Evolutionary conservation across 2,113 vertebrate species (phyloP), one percentile per base, ranked within the genome.

Genomic region (Oryzias woworae): DNA sequence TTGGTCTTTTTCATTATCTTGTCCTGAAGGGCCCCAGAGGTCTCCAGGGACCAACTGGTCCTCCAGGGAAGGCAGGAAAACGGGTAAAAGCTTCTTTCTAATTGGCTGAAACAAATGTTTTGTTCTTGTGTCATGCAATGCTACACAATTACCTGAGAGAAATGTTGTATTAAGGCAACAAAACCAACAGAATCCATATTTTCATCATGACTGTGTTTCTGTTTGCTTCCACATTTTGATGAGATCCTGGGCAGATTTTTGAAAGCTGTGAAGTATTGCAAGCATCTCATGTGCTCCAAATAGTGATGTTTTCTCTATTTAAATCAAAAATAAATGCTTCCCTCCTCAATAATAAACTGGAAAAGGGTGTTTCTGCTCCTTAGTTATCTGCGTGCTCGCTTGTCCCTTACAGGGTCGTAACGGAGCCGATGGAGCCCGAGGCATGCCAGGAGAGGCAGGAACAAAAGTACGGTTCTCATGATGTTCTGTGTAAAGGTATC

Each of bases 361-460:
- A 47, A 10, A 54, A 26, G 61, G 53, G 47, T 42, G 20, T 47
- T 66, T 70, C 4, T 1, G 18, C 14, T 20, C 20, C 1, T 20
- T 20, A 28, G 3, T 6, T 2, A 4, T 48, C 7, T n/a, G 17
- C 8, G 46, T 20, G 45, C 16, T 23, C 5, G n/a, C 23, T 23
- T 72, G 5, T 72, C 58, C 77, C 17, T 28, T 64, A 14, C 75
- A 99, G 97, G 97, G 97, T 65, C 96, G 96, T 18, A 90, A 95
- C 2, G 97, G 97, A 78, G 92, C 95, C 23, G 97, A 99, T 26
- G 97, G 97, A 53, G 91, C 95, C 63, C 91, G 97, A 92, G 96
- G 97, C 78, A 95, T 97, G 91, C 96, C 97, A 4, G 97, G 97
- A 85, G 95, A 98, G 80, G 59, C 94, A 2, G 96, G 97, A 12